Conservation (phyloP, 2,797 vertebrate genomes). For the Cygnus olor region DNA sequence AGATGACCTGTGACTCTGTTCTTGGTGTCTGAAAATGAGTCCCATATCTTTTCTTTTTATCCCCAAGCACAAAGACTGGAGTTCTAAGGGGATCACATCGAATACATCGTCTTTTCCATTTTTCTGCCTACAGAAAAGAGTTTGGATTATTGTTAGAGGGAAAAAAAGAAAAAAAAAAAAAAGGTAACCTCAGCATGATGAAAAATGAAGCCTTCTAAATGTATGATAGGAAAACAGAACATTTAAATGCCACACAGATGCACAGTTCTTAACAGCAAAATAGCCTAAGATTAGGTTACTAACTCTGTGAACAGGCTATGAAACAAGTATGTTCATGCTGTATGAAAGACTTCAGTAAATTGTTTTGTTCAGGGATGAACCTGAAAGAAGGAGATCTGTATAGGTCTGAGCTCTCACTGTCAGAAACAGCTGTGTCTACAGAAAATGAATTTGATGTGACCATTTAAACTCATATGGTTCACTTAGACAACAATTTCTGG, state of each 20-base stretch:
- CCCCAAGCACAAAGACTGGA: neutral
- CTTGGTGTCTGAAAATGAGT: neutral
- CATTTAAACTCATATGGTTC: neutral
- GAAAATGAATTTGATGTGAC: neutral
- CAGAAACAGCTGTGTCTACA: neutral
- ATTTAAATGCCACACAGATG: neutral
- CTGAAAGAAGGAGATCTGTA: neutral
- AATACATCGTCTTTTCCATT: neutral
- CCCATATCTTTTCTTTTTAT: neutral
- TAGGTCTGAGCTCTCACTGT: neutral
- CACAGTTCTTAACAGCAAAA: neutral
- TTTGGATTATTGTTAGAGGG: neutral
- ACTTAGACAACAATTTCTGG: neutral
- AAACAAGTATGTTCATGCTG: neutral
- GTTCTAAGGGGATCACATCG: neutral
- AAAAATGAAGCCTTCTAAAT: neutral
- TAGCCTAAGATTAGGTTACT: neutral
- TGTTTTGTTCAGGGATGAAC: neutral
- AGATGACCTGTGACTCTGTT: neutral
- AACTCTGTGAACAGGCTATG: neutral
- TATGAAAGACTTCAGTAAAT: neutral
- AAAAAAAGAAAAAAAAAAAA: fast-evolving
- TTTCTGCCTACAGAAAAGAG: neutral
- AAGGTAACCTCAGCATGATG: neutral
- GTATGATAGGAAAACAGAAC: neutral